Evolutionary conservation across 2,888 invertebrate species (phyloP).

Genomic region (Holacanthella duospinosa): DNA sequence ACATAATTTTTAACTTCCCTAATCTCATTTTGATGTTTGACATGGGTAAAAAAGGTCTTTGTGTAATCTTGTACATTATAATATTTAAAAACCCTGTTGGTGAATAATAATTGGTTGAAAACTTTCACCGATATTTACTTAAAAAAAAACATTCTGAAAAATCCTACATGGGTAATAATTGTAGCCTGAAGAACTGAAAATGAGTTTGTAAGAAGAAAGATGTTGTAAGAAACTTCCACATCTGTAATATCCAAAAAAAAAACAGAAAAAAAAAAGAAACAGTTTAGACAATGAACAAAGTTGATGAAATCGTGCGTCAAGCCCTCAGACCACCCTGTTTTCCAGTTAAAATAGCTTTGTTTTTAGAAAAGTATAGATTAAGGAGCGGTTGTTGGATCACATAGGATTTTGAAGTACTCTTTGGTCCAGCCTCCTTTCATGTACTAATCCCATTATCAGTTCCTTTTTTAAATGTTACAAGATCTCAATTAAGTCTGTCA

Average conservation of each 20-base stretch:
- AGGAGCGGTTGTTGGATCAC: not conserved
- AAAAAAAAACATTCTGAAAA: too few relatives aligned
- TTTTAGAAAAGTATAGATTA: not conserved
- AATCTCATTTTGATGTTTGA: too few relatives aligned
- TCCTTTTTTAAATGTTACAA: not conserved
- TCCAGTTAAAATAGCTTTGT: slow-evolving; percentile 26
- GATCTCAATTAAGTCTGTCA: not conserved
- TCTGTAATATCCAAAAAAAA: not conserved
- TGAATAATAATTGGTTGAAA: too few relatives aligned
- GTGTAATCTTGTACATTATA: too few relatives aligned
- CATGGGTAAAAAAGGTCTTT: too few relatives aligned
- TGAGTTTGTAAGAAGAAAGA: too few relatives aligned
- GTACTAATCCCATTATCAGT: not conserved
- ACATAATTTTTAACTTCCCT: too few relatives aligned
- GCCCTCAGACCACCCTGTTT: slow-evolving; percentile 36
- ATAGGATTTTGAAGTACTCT: not conserved
- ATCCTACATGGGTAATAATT: too few relatives aligned
- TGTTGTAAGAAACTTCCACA: not conserved
- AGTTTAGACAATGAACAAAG: too few relatives aligned
- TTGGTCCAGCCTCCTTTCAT: not conserved
- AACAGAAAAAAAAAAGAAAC: not conserved
- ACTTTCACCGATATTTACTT: too few relatives aligned
- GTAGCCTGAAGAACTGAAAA: too few relatives aligned
- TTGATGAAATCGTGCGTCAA: slow-evolving; percentile 20
- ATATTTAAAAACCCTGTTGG: too few relatives aligned